Conservation (phyloP, 2,797 vertebrate genomes). For the Brachyrhaphis roseni region DNA sequence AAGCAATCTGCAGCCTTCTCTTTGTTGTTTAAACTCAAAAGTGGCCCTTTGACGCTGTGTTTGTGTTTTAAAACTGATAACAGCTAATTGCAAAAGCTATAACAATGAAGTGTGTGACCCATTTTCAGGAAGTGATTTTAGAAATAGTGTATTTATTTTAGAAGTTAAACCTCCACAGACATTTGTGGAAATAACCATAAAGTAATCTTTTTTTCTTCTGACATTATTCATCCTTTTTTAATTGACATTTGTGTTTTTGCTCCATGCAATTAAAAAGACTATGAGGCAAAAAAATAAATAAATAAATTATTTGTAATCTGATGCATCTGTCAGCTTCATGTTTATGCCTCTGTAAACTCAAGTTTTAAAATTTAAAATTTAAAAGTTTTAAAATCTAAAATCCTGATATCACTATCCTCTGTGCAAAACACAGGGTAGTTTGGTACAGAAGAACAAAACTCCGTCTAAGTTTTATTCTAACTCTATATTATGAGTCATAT, state of each 20-base stretch:
- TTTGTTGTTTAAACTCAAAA: constrained; percentile 1
- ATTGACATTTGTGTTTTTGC: neutral
- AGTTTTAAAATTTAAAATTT: too few species aligned
- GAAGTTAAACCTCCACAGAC: neutral
- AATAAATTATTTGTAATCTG: neutral
- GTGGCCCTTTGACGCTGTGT: neutral
- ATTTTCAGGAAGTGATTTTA: neutral
- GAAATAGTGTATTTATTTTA: neutral
- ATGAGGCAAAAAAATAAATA: too few species aligned
- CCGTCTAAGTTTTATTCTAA: too few species aligned
- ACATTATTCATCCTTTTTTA: neutral
- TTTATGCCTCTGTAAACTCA: neutral
- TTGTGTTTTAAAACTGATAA: neutral
- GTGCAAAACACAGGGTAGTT: neutral
- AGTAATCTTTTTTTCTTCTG: neutral
- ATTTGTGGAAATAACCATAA: neutral
- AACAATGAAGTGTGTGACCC: neutral
- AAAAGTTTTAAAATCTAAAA: neutral
- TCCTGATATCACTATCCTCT: neutral
- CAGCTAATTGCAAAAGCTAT: neutral
- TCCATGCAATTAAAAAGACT: neutral
- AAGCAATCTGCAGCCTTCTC: neutral
- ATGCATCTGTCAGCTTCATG: neutral
- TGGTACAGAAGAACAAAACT: neutral
- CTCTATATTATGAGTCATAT: too few species aligned